These are phyloP conservation scores for Dryobotodes eremita DNA, from an alignment of 2,888 invertebrate genomes.

Conservation along the genomic window DNA sequence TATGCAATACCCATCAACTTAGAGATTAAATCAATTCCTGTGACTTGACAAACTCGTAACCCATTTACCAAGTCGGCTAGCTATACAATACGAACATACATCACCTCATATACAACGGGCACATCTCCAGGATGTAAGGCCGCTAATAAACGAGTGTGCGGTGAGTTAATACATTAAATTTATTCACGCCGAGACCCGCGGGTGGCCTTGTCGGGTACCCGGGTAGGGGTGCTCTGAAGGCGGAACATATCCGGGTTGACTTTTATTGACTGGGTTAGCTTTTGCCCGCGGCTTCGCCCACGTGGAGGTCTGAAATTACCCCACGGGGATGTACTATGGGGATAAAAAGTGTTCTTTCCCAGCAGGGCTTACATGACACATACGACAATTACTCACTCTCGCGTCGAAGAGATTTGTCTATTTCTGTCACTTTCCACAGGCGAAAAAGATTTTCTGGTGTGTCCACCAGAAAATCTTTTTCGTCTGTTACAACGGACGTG, in stretches of 20 bases:
- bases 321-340: too few relatives aligned
- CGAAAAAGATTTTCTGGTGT: too few relatives aligned
- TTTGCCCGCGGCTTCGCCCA: neutral
- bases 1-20: neutral
- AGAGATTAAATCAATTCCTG: neutral
- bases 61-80: neutral
- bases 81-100: slow-evolving; percentile 5
- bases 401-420: too few relatives aligned
- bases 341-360: neutral
- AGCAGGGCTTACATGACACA: too few relatives aligned
- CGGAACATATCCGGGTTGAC: neutral
- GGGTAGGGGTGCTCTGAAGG: slow-evolving; percentile 43
- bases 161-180: slow-evolving; percentile 77
- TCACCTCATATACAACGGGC: neutral
- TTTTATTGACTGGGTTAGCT: neutral
- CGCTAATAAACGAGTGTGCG: slow-evolving; percentile 63
- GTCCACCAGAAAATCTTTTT: too few relatives aligned
- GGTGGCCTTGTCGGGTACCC: slow-evolving; percentile 46
- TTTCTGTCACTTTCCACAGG: too few relatives aligned
- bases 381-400: too few relatives aligned
- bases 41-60: neutral
- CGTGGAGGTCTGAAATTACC: neutral
- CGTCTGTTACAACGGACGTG: too few relatives aligned
- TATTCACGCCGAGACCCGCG: slow-evolving; percentile 72
- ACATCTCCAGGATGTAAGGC: slow-evolving; percentile 22